Evolutionary conservation across 2,113 vertebrate species (phyloP), one percentile per base, ranked within the genome.

Genomic region (Gymnobelideus leadbeateri): DNA sequence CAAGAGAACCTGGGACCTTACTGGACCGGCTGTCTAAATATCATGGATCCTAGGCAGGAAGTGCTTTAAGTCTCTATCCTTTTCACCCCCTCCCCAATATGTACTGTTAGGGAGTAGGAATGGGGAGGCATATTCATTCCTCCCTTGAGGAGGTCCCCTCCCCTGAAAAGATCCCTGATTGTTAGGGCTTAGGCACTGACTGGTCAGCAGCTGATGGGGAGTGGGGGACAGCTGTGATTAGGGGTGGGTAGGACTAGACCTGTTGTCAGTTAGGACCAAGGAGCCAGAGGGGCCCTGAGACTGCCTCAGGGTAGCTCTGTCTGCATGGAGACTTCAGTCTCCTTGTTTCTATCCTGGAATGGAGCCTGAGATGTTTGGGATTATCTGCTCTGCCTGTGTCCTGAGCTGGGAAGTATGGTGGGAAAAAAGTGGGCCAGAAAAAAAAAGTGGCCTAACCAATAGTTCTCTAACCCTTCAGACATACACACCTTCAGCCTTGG

Each of bases 161-260:
- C 61, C 94, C 96, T 94, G 51, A 47, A 14, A 51, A 43, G 95
- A 43, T 97, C 93, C 53, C 61, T 96, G 91, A 96, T 97, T 94
- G 97, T 94, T 92, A 93, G 94, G 93, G 92, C 91, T 94, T 53
- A 91, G 84, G 93, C 51, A 90, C 50, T 96, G 96, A 94, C 97
- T 97, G 96, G 91, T 96, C 98, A 98, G 97, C 97, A 98, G 98
- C 97, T 97, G 95, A 95, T 97, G 95, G 93, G 96, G 96, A 93
- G 92, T 7, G 53, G 93, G 95, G 94, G 94, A 97, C 97, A 97
- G 97, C 97, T 98, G 98, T 51, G 55, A 91, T 92, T 94, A 51
- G 94, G 92, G 95, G 93, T 96, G 96, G 93, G 54, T 51, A 89
- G 96, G 93, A 91, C 46, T 89, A 49, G 96, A 61, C 92, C 95